A percentile compares a stretch with the other conserved stretches of the same genome.
Evolutionary conservation across 2,797 vertebrate species (phyloP).

Genomic region (Cyclura pinguis): DNA sequence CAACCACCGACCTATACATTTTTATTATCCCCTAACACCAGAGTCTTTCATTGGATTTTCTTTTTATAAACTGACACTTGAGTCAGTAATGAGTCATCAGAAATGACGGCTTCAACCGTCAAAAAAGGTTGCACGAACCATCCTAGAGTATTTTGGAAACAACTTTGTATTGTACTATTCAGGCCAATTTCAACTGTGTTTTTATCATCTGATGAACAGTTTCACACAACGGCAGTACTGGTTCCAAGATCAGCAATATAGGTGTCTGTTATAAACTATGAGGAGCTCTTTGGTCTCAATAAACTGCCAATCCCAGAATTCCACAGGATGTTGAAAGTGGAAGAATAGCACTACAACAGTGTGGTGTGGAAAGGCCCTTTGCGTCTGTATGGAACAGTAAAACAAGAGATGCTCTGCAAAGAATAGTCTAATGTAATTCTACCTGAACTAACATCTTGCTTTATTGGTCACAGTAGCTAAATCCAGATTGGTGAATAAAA

Average conservation of each 20-base stretch:
- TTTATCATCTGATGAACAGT: conserved; percentile 37
- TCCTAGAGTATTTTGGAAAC: conserved; percentile 9
- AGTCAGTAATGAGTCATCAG: conserved; percentile 58
- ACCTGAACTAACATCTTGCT: conserved; percentile 4
- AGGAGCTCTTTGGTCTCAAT: too few species aligned
- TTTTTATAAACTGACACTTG: conserved; percentile 7
- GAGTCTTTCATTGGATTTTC: conserved; percentile 5
- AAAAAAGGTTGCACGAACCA: conserved; percentile 9
- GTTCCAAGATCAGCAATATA: conserved; percentile 16
- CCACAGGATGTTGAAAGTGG: too few species aligned
- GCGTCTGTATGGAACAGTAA: background rate
- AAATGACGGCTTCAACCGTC: conserved; percentile 6
- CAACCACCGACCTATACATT: background rate
- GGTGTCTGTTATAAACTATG: background rate
- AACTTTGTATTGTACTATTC: conserved; percentile 21
- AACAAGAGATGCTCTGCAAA: background rate
- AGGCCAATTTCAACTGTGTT: conserved; percentile 33
- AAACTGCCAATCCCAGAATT: too few species aligned
- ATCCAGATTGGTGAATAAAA: conserved; percentile 35
- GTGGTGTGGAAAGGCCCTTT: too few species aligned
- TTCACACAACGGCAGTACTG: background rate
- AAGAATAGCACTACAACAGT: too few species aligned
- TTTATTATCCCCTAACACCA: background rate
- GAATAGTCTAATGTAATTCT: background rate
- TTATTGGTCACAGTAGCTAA: fast-evolving